Base-by-base conservation (phyloP, 2,888 invertebrate species). In the Ornithoptera priamus region DNA sequence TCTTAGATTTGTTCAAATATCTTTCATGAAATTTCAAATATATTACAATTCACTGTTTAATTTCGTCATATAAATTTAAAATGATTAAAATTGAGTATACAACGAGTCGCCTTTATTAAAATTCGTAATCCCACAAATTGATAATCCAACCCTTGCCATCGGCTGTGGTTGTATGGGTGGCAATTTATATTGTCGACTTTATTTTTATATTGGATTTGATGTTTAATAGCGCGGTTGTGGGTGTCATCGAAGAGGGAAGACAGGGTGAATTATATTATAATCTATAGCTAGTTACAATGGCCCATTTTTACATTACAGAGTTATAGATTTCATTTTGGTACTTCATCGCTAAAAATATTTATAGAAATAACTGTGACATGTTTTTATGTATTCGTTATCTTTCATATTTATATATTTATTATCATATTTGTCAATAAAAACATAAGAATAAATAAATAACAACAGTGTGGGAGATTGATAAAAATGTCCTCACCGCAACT, bases 161-260 rank as follows among this genome's bases (percentile, higher is more conserved):
- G 79, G 84, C 80, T 83, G 81, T 80, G 78, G 78, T 76, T 71
- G 74, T 80, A 80, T 77, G 81, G 84, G 80, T 78, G 77, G 78
- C 87, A 89, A 88, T 90, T 88, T 86, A 88, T 90, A 76, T 86
- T 83, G 81, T 85, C 86, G 81, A 83, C 80, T 81, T 84, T 81
- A 83, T 76, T 83, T 80, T 79, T 81, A 82, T 84, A 87, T 87
- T 85, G 83, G 83, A 84, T 85, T 80, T 81, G 81, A 85, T 83
- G 77, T 73, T 80, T 80, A 80, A 82, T 81, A 78, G 72, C 72
- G 68, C 71, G 75, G 78, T 71, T 59, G 69, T 57, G 50, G 76
- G 75, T 22, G 82, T 42, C 42, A 42, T 42, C 8, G 15, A n/a
- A 18, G 53, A 53, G 53, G 18, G 5, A n/a, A n/a, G 53, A 53